Evolutionary conservation across 2,888 invertebrate species (phyloP), one percentile per base, ranked within the genome.

Genomic region (Drosophila emarginata): DNA sequence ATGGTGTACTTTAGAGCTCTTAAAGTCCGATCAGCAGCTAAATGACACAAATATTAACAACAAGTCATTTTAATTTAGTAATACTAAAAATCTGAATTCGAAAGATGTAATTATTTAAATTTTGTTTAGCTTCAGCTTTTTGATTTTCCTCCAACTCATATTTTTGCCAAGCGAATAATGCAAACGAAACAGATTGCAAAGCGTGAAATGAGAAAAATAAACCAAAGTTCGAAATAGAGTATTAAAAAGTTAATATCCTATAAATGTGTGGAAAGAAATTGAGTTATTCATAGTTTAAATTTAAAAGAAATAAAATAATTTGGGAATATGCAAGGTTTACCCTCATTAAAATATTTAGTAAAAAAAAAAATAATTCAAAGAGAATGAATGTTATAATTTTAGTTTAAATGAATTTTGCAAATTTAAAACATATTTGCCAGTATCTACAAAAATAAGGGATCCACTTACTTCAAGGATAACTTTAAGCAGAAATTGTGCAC

Each of bases 1-100:
- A 61, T 36, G 23, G 14, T 11, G 26, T 68, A 62, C 61, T 67
- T 64, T 45, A 21, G 69, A 52, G 62, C 73, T 64, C 73, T 76
- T 79, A 61, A 50, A 60, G 62, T 60, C 58, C 57, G 51, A 74
- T 75, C 67, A 68, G 21, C 50, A 37, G 12, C 14, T 56, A 37
- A 36, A 18, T 21, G 4, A 32, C 32, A 9, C 32, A 32, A 32
- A 11, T 32, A 32, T 32, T 32, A 32, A 26, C 26, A 26, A 26
- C 26, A 26, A 26, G 26, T 6, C 26, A 26, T 6, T 26, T 26
- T 26, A 26, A 26, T 26, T 26, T 26, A 6, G 4, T 26, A 11
- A 32, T 54, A 51, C 51, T n/a, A 0, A 4, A 36, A n/a, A 14
- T 37, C 36, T 53, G 52, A n/a, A 4, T 28, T 7, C 14, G 28